phyloP scores from a whole-genome alignment of 2,888 invertebrate genomes.

The Nephrocerus scutellatus region DNA sequence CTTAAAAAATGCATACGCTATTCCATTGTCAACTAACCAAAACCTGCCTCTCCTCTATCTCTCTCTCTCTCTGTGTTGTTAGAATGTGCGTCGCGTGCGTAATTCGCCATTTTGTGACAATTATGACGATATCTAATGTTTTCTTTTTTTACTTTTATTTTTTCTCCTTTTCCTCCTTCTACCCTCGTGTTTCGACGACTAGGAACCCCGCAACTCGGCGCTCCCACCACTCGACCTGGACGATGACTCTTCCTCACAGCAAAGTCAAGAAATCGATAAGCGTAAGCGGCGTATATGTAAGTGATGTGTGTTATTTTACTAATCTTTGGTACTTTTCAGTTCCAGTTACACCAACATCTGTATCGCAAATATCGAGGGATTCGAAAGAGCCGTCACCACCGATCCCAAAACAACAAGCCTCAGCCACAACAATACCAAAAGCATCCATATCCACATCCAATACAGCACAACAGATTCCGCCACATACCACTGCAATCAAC shows the following conservation, averaged over 20 bases:
- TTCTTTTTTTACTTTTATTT: constrained; percentile 5
- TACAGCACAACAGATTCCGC: constrained; percentile 16
- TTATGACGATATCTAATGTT: neutral
- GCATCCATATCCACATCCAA: too few species aligned
- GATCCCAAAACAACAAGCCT: too few species aligned
- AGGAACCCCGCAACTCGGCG: constrained; percentile 87
- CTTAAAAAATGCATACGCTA: too few species aligned
- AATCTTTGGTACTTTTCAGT: constrained; percentile 25
- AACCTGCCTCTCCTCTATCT: too few species aligned
- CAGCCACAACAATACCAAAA: constrained; percentile 33
- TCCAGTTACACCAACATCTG: constrained; percentile 48
- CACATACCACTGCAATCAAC: constrained; percentile 8
- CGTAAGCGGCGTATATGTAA: constrained; percentile 29
- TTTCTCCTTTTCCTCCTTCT: constrained; percentile 9
- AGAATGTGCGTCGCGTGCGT: neutral
- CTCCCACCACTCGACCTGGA: constrained; percentile 84
- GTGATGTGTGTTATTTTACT: neutral
- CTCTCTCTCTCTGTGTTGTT: too few species aligned
- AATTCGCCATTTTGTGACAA: neutral
- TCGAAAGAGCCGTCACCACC: constrained; percentile 35
- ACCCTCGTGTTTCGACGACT: constrained; percentile 13
- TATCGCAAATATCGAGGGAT: constrained; percentile 39
- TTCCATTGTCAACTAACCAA: too few species aligned
- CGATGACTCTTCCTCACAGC: constrained; percentile 82
- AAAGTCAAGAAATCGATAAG: constrained; percentile 79